Conservation (phyloP, 2,113 vertebrate genomes). For the Vombatus ursinus region DNA sequence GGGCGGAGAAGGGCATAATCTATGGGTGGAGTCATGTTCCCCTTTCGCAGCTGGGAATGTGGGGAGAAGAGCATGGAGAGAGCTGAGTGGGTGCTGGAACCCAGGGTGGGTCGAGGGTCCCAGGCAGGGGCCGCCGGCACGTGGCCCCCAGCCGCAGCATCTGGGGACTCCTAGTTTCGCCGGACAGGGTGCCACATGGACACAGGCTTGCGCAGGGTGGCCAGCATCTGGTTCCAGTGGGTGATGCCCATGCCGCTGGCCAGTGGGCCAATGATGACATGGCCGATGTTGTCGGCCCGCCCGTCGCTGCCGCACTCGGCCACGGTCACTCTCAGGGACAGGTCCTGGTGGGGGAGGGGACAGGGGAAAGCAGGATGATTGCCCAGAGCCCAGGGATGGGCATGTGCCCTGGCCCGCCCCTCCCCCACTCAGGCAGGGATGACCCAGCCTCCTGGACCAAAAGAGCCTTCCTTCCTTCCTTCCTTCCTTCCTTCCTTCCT, state of each 20-base stretch:
- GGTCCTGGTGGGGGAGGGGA: slow-evolving; percentile 86
- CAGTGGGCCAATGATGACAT: slow-evolving; percentile 95
- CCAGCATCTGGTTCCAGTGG: slow-evolving; percentile 99
- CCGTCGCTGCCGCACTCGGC: slow-evolving; percentile 94
- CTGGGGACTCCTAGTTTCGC: slow-evolving; percentile 83
- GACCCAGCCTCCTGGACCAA: too few species aligned
- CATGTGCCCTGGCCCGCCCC: too few species aligned
- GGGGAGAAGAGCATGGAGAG: neutral
- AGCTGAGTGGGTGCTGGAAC: neutral
- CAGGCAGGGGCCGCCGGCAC: neutral
- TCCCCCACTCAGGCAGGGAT: too few species aligned
- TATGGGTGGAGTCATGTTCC: neutral
- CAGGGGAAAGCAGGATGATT: neutral
- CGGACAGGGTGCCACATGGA: slow-evolving; percentile 98
- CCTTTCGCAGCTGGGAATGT: slow-evolving; percentile 10
- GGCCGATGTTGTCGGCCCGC: slow-evolving; percentile 93
- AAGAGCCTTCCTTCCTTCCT: too few species aligned
- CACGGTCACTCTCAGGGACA: slow-evolving; percentile 95
- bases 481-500: too few species aligned
- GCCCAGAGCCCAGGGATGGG: neutral
- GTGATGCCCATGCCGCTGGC: slow-evolving; percentile 96
- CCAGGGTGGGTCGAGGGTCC: neutral
- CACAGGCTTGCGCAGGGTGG: slow-evolving; percentile 94
- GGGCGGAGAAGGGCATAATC: neutral
- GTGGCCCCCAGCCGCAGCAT: neutral